phyloP scores from a whole-genome alignment of 2,797 vertebrate species.

The Phalloptychus januarius region DNA sequence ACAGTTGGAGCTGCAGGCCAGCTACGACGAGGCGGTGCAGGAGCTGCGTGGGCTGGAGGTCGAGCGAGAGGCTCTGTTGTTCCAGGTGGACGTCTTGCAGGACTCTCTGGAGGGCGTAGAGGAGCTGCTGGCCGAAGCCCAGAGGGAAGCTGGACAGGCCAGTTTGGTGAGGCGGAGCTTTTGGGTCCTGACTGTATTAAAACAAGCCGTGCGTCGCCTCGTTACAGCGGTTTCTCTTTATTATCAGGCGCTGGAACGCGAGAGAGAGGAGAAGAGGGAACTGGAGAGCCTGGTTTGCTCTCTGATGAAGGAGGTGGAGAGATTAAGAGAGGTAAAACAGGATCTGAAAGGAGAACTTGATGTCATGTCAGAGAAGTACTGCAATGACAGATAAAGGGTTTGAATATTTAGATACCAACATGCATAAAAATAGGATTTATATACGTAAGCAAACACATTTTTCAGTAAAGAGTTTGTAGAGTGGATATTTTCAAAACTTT shows the following conservation, averaged over 20 bases:
- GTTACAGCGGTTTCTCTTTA: conserved; percentile 24
- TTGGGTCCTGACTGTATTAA: neutral
- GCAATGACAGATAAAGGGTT: conserved; percentile 10
- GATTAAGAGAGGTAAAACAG: conserved; percentile 77
- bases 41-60: conserved; percentile 81
- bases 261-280: conserved; percentile 73
- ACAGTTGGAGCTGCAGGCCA: conserved; percentile 80
- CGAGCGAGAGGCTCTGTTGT: conserved; percentile 78
- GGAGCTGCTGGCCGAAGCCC: conserved; percentile 81
- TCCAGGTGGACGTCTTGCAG: conserved; percentile 84
- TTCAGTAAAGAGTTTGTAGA: neutral
- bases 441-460: neutral
- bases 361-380: conserved; percentile 20
- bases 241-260: conserved; percentile 76
- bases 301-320: conserved; percentile 77
- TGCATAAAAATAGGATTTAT: neutral
- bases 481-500: neutral
- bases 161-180: conserved; percentile 56
- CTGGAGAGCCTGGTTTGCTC: conserved; percentile 71
- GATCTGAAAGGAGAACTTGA: conserved; percentile 21
- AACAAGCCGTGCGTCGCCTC: conserved; percentile 2
- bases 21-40: conserved; percentile 79
- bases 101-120: conserved; percentile 81
- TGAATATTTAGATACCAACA: neutral
- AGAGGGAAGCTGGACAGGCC: conserved; percentile 75